These are phyloP conservation scores for Dasypolia templi DNA, from an alignment of 2,888 invertebrate species.

Conservation along the genomic window DNA sequence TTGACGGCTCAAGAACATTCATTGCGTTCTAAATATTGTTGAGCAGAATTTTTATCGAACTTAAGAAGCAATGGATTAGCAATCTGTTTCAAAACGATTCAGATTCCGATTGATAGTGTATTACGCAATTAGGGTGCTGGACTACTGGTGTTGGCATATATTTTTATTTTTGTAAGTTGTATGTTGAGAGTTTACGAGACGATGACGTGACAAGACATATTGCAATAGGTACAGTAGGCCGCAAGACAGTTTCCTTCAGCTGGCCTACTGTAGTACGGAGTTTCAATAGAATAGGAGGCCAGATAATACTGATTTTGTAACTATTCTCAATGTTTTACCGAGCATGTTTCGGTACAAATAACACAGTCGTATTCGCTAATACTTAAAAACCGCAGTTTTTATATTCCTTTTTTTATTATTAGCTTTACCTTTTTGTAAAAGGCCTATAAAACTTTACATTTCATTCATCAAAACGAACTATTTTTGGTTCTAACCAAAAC, in stretches of 20 bases:
- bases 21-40: no score
- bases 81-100: no score
- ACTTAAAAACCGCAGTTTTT: background rate
- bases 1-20: no score
- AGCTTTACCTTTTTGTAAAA: background rate
- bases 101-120: no score
- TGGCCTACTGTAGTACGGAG: background rate
- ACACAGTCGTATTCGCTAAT: background rate
- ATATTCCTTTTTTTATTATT: background rate
- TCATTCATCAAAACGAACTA: background rate
- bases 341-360: background rate
- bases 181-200: background rate
- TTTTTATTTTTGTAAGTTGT: constrained; percentile 10
- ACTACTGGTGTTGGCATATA: background rate
- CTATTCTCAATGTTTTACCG: background rate
- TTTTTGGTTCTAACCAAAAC: background rate
- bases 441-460: no score
- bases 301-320: background rate
- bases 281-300: background rate
- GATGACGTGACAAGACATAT: background rate
- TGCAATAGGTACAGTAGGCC: background rate
- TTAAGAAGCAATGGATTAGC: no score
- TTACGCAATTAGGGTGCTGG: no score
- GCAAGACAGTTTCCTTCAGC: background rate
- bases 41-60: no score